These are phyloP conservation scores for Stegodyphus mimosarum DNA, from an alignment of 1,140 invertebrate genomes.

Conservation along the genomic window DNA sequence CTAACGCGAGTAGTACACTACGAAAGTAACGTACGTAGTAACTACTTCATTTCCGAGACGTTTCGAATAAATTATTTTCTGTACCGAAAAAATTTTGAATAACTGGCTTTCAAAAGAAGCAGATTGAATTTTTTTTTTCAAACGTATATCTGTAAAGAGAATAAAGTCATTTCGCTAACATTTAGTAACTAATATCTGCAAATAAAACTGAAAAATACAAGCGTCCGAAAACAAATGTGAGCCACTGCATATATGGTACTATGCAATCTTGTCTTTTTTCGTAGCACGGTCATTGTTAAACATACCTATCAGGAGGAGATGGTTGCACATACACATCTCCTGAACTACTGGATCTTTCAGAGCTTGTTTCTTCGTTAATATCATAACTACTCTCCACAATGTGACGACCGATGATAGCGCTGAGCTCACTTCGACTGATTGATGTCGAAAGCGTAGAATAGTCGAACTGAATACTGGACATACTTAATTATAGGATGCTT, in stretches of 20 bases:
- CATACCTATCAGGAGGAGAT: conserved; percentile 43
- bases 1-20: too few relatives aligned
- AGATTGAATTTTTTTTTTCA: background rate
- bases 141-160: background rate
- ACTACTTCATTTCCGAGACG: too few relatives aligned
- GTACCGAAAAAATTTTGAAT: too few relatives aligned
- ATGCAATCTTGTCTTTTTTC: too few relatives aligned
- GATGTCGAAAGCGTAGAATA: conserved; percentile 53
- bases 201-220: too few relatives aligned
- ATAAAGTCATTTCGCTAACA: too few relatives aligned
- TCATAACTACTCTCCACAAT: conserved; percentile 38
- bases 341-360: conserved; percentile 5
- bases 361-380: conserved; percentile 41
- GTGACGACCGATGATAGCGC: conserved; percentile 46
- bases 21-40: too few relatives aligned
- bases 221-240: too few relatives aligned
- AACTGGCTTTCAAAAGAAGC: too few relatives aligned
- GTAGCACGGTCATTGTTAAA: background rate
- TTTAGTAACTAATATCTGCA: too few relatives aligned
- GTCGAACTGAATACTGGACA: conserved; percentile 55
- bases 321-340: conserved; percentile 37
- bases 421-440: conserved; percentile 44
- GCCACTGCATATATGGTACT: too few relatives aligned
- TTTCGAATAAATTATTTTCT: too few relatives aligned
- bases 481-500: background rate